Evolutionary conservation across 2,888 invertebrate genomes (phyloP), one percentile per base, ranked within the genome.

Genomic region (Protula sp.): DNA sequence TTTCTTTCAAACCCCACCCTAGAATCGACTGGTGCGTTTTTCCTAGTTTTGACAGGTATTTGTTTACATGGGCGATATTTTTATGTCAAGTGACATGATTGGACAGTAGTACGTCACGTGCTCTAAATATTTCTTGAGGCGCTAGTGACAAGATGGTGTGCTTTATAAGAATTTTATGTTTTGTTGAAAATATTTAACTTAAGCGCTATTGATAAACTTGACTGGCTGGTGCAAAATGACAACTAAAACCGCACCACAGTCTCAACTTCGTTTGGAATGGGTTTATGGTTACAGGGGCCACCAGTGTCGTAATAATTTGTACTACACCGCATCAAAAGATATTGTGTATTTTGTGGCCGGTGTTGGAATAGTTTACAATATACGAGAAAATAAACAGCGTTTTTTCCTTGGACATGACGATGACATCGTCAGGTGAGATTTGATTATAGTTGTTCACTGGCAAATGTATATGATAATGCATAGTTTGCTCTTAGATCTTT

Each of bases 291-390:
- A 82, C 67, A 71, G 81, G 55, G 81, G 81, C 2, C 81, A 81
- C 57, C 79, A 80, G 53, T 82, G 81, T 67, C 71, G 81, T 51
- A 82, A 79, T 63, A 82, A 82, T 64, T 64, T 82, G 29, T 74
- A 68, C 59, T 78, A 79, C 67, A 81, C 75, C n/a, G 73, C 72
- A 47, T 69, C 70, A 47, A 76, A 76, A 60, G 78, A 81, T 58
- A 66, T 82, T 19, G 80, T 81, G n/a, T 82, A 79, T 72, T 82
- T 82, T 68, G 82, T 81, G n/a, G 82, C 82, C 56, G 82, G 80
- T 60, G 81, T 82, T 5, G 82, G 79, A 3, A 77, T 82, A 52
- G 81, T 82, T 59, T 81, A 79, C 68, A 80, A 79, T 60, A 64
- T 71, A 22, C 65, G 71, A 24, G 75, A 78, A 30, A 72, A 77